A percentile compares a stretch with the other conserved stretches of the same genome.
Evolutionary conservation across 2,113 vertebrate species (phyloP).

Genomic region (Pyrgilauda ruficollis): DNA sequence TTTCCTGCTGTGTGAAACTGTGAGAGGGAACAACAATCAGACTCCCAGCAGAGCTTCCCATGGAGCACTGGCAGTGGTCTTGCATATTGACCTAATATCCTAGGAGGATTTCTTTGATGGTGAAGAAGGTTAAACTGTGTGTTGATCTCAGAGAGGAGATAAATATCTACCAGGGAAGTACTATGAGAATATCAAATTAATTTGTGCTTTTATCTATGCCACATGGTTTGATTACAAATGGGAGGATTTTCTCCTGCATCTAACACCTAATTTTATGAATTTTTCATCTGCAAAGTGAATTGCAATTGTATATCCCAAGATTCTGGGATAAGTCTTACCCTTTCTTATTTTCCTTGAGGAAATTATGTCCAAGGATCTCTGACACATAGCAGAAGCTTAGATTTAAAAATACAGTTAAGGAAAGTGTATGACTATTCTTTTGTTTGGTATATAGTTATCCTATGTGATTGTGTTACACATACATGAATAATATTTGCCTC

Average conservation of each 20-base stretch:
- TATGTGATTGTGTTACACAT: neutral
- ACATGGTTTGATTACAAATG: neutral
- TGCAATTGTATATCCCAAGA: neutral
- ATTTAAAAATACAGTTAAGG: neutral
- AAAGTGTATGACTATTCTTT: neutral
- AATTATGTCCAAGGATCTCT: neutral
- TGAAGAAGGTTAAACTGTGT: neutral
- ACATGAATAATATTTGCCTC: neutral
- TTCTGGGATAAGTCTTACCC: neutral
- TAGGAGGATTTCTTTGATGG: neutral
- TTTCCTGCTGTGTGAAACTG: neutral
- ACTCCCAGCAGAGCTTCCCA: neutral
- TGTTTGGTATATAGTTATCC: neutral
- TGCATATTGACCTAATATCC: neutral
- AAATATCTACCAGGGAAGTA: neutral
- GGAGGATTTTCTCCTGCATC: neutral
- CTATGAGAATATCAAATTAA: neutral
- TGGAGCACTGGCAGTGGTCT: neutral
- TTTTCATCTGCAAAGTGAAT: neutral
- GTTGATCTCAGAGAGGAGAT: neutral
- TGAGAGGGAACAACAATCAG: neutral
- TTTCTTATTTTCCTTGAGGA: neutral
- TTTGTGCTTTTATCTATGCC: neutral
- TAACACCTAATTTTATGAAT: neutral
- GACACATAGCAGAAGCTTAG: neutral